Base-by-base conservation (phyloP, 2,888 invertebrate species). In the Seira musarum region DNA sequence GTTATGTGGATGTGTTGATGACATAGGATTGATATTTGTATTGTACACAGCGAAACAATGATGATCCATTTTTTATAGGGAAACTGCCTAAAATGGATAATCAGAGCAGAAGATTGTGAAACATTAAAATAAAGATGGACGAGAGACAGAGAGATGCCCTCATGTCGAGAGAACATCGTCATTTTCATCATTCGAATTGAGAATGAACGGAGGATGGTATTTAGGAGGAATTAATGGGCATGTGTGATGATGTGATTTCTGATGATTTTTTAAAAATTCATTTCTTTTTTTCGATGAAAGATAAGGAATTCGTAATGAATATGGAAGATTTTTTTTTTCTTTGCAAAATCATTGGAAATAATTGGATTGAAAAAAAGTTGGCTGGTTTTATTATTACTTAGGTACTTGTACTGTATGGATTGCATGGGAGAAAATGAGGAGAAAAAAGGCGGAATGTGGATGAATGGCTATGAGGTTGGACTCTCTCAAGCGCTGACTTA, bases 331-430 rank as follows among this genome's bases (percentile, higher is more conserved):
- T 40, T 57, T 67, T 53, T 65, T 67, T 46, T 61, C 67, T 75
- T 77, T 77, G 77, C 77, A 77, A 77, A 53, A 77, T 77, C 77
- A 77, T 77, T 30, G 70, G 65, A 77, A 77, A 77, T 77, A 77
- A 77, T 77, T 77, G 77, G 77, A 77, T 77, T 69, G 65, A 63
- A 53, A 65, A 68, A 46, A 30, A 30, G 53, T 53, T 30, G 30
- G 30, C 30, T 30, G 30, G 30, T 2, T 8, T 30, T 8, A 30
- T 30, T 8, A 30, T 30, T 5, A 30, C 30, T 40, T 40, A 13
- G 6, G 53, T 15, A 53, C 53, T 40, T 8, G 53, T 15, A 53
- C 53, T 53, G 17, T 15, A 53, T 53, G 17, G 17, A 53, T 53
- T 53, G 8, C 3, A 53, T 3, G 53, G 13, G 17, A 53, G 13